These are phyloP conservation scores for Hedychridium roseum DNA, from an alignment of 2,888 invertebrate genomes.

Conservation along the genomic window DNA sequence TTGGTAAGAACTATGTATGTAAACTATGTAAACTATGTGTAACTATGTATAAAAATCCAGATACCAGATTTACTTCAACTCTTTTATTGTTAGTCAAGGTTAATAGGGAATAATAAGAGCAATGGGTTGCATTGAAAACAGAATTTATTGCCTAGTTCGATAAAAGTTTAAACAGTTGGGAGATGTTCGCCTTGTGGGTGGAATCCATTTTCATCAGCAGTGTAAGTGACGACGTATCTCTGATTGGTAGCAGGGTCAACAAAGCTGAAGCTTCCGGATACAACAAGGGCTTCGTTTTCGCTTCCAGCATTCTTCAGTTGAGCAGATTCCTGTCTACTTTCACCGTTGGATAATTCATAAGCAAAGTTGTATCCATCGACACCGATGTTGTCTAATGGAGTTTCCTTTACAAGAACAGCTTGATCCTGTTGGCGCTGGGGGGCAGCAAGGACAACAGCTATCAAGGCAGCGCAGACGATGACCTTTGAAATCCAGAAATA, in stretches of 20 bases:
- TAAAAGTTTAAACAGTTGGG: slow-evolving; percentile 21
- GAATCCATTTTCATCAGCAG: slow-evolving; percentile 49
- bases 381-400: slow-evolving; percentile 11
- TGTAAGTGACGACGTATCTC: slow-evolving; percentile 42
- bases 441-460: slow-evolving; percentile 3
- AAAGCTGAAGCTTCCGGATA: slow-evolving; percentile 46
- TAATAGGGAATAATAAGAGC: no score
- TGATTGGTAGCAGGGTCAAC: slow-evolving; percentile 40
- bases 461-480: slow-evolving; percentile 1
- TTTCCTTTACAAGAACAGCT: neutral
- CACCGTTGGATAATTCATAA: slow-evolving; percentile 23
- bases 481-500: neutral
- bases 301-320: slow-evolving; percentile 36
- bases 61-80: no score
- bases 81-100: no score
- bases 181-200: slow-evolving; percentile 44
- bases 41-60: no score
- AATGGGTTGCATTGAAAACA: no score
- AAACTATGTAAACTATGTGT: no score
- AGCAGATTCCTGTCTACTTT: slow-evolving; percentile 36
- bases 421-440: neutral
- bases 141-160: neutral
- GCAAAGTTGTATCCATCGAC: slow-evolving; percentile 10
- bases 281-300: slow-evolving; percentile 33
- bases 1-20: no score